A percentile compares a stretch with the other conserved stretches of the same genome.
These are phyloP conservation scores for Macroteleia sp. DNA, from an alignment of 2,888 invertebrate species.

Conservation along the genomic window DNA sequence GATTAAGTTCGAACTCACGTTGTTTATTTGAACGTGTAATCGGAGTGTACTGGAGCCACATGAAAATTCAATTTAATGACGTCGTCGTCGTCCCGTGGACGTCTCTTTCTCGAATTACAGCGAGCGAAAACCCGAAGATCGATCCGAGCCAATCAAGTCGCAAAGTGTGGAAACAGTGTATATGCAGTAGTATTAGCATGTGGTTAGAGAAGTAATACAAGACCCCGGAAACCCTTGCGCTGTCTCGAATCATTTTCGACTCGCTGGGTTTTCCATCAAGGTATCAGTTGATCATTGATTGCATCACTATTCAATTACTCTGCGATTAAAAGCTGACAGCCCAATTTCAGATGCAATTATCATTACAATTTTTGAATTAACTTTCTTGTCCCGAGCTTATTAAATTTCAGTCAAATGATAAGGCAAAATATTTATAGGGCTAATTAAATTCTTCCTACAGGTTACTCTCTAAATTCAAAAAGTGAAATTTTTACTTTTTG, in stretches of 20 bases:
- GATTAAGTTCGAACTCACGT: neutral
- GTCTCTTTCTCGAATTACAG: constrained; percentile 11
- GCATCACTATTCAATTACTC: constrained; percentile 31
- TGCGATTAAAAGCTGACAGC: constrained; percentile 25
- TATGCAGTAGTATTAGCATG: constrained; percentile 14
- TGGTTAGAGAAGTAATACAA: constrained; percentile 43
- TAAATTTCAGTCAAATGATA: too few relatives aligned
- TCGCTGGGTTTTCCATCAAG: constrained; percentile 48
- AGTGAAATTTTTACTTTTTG: too few relatives aligned
- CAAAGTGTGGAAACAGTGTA: constrained; percentile 4
- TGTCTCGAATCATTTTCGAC: constrained; percentile 49
- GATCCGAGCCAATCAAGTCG: constrained; percentile 32
- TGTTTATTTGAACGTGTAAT: neutral
- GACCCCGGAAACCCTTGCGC: constrained; percentile 43
- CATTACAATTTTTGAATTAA: neutral
- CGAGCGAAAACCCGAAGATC: constrained; percentile 5
- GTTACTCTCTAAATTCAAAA: too few relatives aligned
- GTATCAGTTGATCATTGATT: constrained; percentile 37
- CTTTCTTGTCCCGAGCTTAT: too few relatives aligned
- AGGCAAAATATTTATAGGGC: too few relatives aligned
- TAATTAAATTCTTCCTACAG: too few relatives aligned
- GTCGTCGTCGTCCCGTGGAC: too few relatives aligned
- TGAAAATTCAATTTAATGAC: too few relatives aligned
- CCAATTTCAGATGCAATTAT: constrained; percentile 9
- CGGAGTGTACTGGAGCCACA: neutral